These are phyloP conservation scores for Monochamus alternatus DNA, from an alignment of 2,888 invertebrate species.

Conservation along the genomic window DNA sequence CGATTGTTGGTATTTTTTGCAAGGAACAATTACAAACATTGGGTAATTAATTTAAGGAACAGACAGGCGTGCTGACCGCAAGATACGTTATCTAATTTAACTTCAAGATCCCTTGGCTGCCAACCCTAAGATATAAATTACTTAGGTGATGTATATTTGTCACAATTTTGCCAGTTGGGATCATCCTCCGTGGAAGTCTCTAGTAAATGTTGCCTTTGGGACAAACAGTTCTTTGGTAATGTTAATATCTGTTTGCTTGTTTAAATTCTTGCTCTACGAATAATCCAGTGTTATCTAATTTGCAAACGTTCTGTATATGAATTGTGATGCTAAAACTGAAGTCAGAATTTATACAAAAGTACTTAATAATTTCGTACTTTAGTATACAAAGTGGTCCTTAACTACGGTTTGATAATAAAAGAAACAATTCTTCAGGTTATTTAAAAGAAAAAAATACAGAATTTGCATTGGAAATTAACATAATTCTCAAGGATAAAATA, in stretches of 20 bases:
- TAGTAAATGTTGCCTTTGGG: not conserved
- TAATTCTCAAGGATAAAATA: too few species aligned
- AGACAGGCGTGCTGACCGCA: constrained; percentile 6
- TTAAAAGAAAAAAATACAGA: too few species aligned
- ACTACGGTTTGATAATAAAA: too few species aligned
- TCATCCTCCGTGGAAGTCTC: not conserved
- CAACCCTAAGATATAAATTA: constrained; percentile 18
- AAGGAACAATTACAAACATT: not conserved
- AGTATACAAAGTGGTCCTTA: too few species aligned
- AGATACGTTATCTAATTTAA: constrained; percentile 25
- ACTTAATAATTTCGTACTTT: too few species aligned
- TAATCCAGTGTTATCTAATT: too few species aligned
- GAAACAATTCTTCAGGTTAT: too few species aligned
- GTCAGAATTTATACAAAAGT: too few species aligned
- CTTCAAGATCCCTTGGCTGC: constrained; percentile 15
- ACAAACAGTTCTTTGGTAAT: not conserved
- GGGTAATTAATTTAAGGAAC: constrained; percentile 20
- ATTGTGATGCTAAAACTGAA: too few species aligned
- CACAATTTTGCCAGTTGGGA: constrained; percentile 3
- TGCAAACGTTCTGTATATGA: too few species aligned
- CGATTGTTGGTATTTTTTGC: not conserved
- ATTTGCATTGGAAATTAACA: too few species aligned
- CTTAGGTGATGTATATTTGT: constrained; percentile 20
- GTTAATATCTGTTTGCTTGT: not conserved
- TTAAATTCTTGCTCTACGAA: too few species aligned